Evolutionary conservation across 2,888 invertebrate species (phyloP).

Genomic region (Scaptomyza flava): DNA sequence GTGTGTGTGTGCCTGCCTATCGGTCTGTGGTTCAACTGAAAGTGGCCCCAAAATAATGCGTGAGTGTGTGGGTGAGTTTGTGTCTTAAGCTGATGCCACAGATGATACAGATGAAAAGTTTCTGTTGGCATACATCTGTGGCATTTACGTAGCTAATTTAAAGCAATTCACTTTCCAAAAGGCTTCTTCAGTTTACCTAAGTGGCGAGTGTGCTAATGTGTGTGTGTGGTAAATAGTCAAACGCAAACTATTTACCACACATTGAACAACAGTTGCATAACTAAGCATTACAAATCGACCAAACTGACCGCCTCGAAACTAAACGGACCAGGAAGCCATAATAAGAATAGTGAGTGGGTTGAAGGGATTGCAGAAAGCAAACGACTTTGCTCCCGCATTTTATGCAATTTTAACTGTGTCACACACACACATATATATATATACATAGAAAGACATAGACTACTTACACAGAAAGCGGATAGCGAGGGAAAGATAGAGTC

Average conservation of each 20-base stretch:
- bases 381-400: conserved; percentile 17
- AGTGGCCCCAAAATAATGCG: conserved; percentile 3
- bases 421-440: conserved; percentile 15
- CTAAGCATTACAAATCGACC: conserved; percentile 51
- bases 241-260: conserved; percentile 66
- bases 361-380: neutral
- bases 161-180: conserved; percentile 44
- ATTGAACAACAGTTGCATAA: conserved; percentile 70
- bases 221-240: conserved; percentile 70
- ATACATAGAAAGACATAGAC: conserved; percentile 2
- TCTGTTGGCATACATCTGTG: conserved; percentile 16
- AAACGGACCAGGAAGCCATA: conserved; percentile 12
- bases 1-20: neutral
- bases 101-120: conserved; percentile 36
- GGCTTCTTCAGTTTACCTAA: conserved; percentile 40
- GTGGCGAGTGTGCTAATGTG: conserved; percentile 1
- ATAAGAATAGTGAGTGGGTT: neutral
- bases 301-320: conserved; percentile 37
- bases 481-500: conserved; percentile 27
- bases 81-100: conserved; percentile 32
- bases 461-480: conserved; percentile 1
- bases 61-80: neutral
- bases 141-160: conserved; percentile 67
- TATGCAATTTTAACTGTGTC: conserved; percentile 65
- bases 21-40: conserved; percentile 9